A percentile compares a stretch with the other conserved stretches of the same genome.
Conservation (phyloP, 2,797 vertebrate species). For the Coregonus suidteri region DNA sequence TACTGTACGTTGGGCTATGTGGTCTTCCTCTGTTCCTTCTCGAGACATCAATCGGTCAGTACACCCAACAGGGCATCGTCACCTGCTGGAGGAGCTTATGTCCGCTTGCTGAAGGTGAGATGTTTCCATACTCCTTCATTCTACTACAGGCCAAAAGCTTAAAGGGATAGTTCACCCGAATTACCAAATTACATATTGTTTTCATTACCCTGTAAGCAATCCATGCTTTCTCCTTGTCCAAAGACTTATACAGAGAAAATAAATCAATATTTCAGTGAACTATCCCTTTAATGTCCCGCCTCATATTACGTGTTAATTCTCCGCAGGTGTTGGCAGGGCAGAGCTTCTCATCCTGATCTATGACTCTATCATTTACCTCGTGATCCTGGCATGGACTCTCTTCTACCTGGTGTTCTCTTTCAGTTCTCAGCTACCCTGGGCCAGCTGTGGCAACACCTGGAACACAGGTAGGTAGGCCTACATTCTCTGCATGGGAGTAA, state of each 20-base stretch:
- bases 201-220: too few relatives aligned
- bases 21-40: slow-evolving; percentile 62
- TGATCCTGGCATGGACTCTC: too few relatives aligned
- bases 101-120: slow-evolving; percentile 51
- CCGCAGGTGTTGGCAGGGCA: too few relatives aligned
- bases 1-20: slow-evolving; percentile 54
- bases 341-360: slow-evolving; percentile 57
- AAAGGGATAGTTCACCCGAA: too few relatives aligned
- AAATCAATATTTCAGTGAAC: too few relatives aligned
- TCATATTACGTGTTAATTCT: too few relatives aligned
- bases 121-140: background rate
- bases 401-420: slow-evolving; percentile 62
- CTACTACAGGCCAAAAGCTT: background rate
- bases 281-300: background rate
- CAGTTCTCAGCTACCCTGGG: slow-evolving; percentile 60
- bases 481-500: background rate
- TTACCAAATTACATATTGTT: too few relatives aligned
- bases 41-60: slow-evolving; percentile 65
- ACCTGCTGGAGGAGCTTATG: slow-evolving; percentile 44
- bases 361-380: slow-evolving; percentile 35
- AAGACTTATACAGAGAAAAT: too few relatives aligned
- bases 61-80: slow-evolving; percentile 59
- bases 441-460: slow-evolving; percentile 63
- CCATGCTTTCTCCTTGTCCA: too few relatives aligned
- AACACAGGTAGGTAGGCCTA: slow-evolving; percentile 53